phyloP scores from a whole-genome alignment of 1,140 invertebrate genomes.

The Drosophila mayri region DNA sequence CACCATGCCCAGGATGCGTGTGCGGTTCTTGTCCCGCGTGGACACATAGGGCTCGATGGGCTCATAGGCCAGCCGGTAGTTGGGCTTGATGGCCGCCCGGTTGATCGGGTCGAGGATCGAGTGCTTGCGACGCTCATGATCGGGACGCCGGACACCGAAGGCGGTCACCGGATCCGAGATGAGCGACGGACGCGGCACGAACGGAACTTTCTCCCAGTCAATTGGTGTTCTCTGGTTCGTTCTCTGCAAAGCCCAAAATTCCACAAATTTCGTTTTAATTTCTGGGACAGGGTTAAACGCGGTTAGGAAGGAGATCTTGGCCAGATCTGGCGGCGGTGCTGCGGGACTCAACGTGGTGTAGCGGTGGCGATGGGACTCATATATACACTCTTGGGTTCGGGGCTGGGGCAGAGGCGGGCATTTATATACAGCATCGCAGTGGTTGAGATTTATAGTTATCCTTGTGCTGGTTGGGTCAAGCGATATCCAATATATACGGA shows the following conservation, averaged over 20 bases:
- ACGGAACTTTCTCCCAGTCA: slow-evolving; percentile 94
- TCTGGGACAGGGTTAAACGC: slow-evolving; percentile 47
- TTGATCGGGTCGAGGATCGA: slow-evolving; percentile 81
- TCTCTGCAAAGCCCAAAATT: slow-evolving; percentile 89
- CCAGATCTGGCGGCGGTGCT: slow-evolving; percentile 35
- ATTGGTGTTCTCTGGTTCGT: slow-evolving; percentile 85
- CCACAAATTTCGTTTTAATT: slow-evolving; percentile 75
- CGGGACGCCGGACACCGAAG: slow-evolving; percentile 88
- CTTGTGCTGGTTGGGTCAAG: slow-evolving; percentile 35
- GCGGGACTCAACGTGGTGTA: slow-evolving; percentile 23
- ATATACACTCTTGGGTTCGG: slow-evolving; percentile 18
- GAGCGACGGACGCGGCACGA: slow-evolving; percentile 92
- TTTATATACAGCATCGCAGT: slow-evolving; percentile 35
- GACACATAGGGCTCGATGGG: slow-evolving; percentile 88
- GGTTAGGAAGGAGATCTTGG: slow-evolving; percentile 15
- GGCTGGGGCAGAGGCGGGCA: slow-evolving; percentile 11
- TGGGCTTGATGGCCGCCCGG: slow-evolving; percentile 85
- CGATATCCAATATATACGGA: slow-evolving; percentile 23
- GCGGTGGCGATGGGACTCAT: slow-evolving; percentile 26
- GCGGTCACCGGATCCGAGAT: slow-evolving; percentile 92
- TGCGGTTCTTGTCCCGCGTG: slow-evolving; percentile 87
- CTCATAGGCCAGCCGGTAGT: slow-evolving; percentile 86
- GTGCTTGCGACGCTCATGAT: slow-evolving; percentile 65
- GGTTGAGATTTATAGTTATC: slow-evolving; percentile 16
- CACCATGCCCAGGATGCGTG: slow-evolving; percentile 86